A percentile compares a stretch with the other conserved stretches of the same genome.
phyloP scores from a whole-genome alignment of 2,113 vertebrate species.

The Coptodon rendalli region DNA sequence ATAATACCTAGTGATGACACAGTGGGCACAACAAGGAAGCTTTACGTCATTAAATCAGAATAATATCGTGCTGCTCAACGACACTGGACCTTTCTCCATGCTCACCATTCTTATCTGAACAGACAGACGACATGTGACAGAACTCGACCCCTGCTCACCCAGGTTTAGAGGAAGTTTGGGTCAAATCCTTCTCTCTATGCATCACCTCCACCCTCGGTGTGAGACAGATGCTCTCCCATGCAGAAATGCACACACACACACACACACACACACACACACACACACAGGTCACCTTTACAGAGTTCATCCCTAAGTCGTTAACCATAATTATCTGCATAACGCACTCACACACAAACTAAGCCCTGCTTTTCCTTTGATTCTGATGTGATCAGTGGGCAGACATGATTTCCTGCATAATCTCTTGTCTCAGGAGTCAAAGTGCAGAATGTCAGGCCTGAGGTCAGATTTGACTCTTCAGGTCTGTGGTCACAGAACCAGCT shows the following conservation, averaged over 20 bases:
- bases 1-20: neutral
- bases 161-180: neutral
- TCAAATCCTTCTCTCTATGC: slow-evolving; percentile 20
- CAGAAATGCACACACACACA: neutral
- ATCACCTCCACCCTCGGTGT: neutral
- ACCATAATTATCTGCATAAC: neutral
- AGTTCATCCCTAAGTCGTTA: neutral
- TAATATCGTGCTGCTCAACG: neutral
- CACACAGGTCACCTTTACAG: neutral
- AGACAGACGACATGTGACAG: slow-evolving; percentile 35
- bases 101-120: slow-evolving; percentile 10
- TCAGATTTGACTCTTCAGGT: slow-evolving; percentile 26
- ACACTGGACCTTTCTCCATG: neutral
- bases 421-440: slow-evolving; percentile 29
- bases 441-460: slow-evolving; percentile 17
- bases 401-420: slow-evolving; percentile 36
- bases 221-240: neutral
- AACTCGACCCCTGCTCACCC: neutral
- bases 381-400: slow-evolving; percentile 12
- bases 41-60: neutral
- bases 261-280: neutral
- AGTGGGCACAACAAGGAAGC: neutral
- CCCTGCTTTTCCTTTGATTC: slow-evolving; percentile 24
- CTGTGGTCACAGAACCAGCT: slow-evolving; percentile 34
- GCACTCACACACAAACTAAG: neutral